Conservation (phyloP, 2,888 invertebrate genomes). For the Drosophila dives region DNA sequence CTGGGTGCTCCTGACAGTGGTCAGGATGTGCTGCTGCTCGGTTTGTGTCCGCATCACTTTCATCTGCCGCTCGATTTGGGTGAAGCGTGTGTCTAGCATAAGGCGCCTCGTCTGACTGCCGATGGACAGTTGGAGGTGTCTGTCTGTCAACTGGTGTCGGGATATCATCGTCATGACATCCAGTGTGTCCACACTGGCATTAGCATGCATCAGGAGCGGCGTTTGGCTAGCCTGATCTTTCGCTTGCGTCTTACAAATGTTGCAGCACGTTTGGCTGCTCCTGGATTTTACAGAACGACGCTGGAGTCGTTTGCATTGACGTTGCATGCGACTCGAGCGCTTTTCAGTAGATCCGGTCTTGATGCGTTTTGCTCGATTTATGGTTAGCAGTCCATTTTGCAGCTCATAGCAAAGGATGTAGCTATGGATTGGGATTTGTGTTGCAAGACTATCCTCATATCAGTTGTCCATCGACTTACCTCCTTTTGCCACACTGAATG, state of each 20-base stretch:
- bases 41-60: constrained; percentile 32
- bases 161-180: constrained; percentile 7
- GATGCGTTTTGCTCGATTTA: constrained; percentile 21
- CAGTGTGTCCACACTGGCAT: background rate
- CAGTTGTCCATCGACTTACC: constrained; percentile 20
- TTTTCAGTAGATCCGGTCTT: background rate
- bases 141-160: constrained; percentile 48
- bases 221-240: constrained; percentile 2
- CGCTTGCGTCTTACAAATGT: background rate
- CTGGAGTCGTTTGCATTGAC: background rate
- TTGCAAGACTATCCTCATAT: background rate
- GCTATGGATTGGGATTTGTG: no score
- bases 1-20: constrained; percentile 22
- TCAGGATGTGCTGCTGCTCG: background rate
- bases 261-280: background rate
- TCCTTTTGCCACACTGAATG: no score
- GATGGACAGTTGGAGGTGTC: background rate
- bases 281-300: no score
- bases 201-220: background rate
- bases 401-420: constrained; percentile 2
- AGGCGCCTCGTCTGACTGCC: constrained; percentile 28
- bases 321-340: background rate
- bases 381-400: constrained; percentile 24
- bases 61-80: constrained; percentile 21
- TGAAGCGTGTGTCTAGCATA: constrained; percentile 8